Conservation (phyloP, 1,140 invertebrate genomes). For the Heterodera carotae region DNA sequence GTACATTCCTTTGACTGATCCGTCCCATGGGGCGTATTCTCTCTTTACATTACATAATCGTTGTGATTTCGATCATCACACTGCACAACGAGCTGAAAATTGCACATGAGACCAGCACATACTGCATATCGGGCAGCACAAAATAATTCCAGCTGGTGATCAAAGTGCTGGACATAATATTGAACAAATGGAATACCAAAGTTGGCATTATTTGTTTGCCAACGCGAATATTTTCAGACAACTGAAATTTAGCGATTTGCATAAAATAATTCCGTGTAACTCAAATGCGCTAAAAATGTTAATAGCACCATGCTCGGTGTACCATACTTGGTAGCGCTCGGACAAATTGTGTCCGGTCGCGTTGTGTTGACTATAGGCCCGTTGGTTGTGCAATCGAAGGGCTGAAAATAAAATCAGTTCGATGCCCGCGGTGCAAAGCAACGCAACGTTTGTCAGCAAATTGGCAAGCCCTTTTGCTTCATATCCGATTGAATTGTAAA, state of each 20-base stretch:
- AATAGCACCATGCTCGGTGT: neutral
- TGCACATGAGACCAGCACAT: neutral
- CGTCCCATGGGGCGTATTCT: no score
- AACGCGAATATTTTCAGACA: constrained; percentile 16
- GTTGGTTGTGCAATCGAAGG: constrained; percentile 4
- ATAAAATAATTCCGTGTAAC: neutral
- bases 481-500: constrained; percentile 7
- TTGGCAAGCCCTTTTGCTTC: neutral
- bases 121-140: neutral
- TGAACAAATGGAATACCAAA: constrained; percentile 15
- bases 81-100: no score
- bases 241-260: neutral
- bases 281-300: no score
- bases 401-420: constrained; percentile 6
- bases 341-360: constrained; percentile 5
- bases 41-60: no score
- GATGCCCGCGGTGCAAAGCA: constrained; percentile 5
- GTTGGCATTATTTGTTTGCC: constrained; percentile 20
- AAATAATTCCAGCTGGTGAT: constrained; percentile 19
- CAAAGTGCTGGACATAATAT: constrained; percentile 11
- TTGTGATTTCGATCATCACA: no score
- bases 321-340: constrained; percentile 24
- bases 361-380: neutral
- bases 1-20: no score
- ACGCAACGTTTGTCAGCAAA: neutral